Evolutionary conservation across 2,797 vertebrate genomes (phyloP).

Genomic region (Halcyon smyrnensis): DNA sequence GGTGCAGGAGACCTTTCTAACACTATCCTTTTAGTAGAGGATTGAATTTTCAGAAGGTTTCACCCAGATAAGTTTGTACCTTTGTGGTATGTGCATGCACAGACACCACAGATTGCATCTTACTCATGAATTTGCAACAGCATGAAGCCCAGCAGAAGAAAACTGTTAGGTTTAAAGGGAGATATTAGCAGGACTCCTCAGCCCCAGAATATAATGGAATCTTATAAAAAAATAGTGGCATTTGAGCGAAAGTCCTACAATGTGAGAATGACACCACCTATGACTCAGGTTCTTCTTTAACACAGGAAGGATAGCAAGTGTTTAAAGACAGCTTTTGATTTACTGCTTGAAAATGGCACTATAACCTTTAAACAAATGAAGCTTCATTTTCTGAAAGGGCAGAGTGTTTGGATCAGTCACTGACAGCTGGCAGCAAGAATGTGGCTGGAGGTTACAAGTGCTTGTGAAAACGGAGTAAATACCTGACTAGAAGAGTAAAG

Average conservation of each 20-base stretch:
- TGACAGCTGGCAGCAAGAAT: conserved; percentile 27
- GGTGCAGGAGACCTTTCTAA: not conserved
- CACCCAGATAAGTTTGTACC: not conserved
- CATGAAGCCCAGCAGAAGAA: not conserved
- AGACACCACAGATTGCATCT: not conserved
- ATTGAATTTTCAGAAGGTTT: not conserved
- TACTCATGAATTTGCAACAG: not conserved
- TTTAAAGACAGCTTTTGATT: conserved; percentile 29
- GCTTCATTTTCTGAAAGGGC: conserved; percentile 15
- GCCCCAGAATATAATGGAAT: not conserved
- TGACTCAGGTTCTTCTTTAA: not conserved
- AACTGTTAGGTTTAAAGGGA: not conserved
- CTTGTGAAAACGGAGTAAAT: not conserved
- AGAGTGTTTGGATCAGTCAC: not conserved
- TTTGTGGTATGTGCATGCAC: not conserved
- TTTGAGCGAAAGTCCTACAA: not conserved
- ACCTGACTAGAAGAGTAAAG: not conserved
- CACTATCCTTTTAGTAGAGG: not conserved
- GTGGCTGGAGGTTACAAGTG: not conserved
- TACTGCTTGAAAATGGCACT: conserved; percentile 22
- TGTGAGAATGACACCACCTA: not conserved
- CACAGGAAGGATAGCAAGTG: not conserved
- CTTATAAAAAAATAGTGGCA: not conserved
- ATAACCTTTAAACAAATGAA: conserved; percentile 32
- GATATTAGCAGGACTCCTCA: not conserved